phyloP scores from a whole-genome alignment of 2,113 vertebrate species.

The Girardinichthys multiradiatus region DNA sequence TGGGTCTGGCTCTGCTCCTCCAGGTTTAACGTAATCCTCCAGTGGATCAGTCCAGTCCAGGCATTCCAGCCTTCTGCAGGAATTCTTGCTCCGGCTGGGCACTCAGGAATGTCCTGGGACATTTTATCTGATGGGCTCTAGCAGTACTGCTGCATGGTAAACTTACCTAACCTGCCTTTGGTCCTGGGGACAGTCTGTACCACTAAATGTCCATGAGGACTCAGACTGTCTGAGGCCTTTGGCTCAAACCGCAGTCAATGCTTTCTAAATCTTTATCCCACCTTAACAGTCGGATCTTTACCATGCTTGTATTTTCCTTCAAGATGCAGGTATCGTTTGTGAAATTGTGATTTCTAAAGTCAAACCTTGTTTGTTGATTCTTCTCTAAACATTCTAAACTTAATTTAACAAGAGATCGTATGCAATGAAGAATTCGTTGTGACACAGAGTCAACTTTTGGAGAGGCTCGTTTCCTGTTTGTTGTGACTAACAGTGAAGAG shows the following conservation, averaged over 20 bases:
- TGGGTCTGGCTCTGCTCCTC: constrained; percentile 19
- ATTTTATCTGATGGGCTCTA: constrained; percentile 71
- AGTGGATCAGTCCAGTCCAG: constrained; percentile 53
- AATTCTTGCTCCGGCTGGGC: constrained; percentile 19
- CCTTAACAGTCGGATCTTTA: neutral
- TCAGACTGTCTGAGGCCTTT: neutral
- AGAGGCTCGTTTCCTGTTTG: too few species aligned
- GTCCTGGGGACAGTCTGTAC: constrained; percentile 34
- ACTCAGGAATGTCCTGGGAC: constrained; percentile 70
- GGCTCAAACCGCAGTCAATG: neutral
- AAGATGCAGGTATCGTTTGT: too few species aligned
- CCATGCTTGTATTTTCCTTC: too few species aligned
- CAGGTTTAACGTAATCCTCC: constrained; percentile 45
- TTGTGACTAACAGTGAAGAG: too few species aligned
- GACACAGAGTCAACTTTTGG: too few species aligned
- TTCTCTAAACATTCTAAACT: too few species aligned
- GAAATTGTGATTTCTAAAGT: too few species aligned
- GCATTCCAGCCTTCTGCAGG: constrained; percentile 49
- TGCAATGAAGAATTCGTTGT: too few species aligned
- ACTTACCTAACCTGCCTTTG: constrained; percentile 42
- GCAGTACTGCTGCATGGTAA: constrained; percentile 27
- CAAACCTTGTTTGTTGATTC: too few species aligned
- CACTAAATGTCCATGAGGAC: constrained; percentile 15
- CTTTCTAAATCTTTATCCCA: neutral
- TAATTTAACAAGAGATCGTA: too few species aligned